A percentile compares a stretch with the other conserved stretches of the same genome.
These are phyloP conservation scores for Onychostoma macrolepis DNA, from an alignment of 2,113 vertebrate genomes.

Conservation along the genomic window DNA sequence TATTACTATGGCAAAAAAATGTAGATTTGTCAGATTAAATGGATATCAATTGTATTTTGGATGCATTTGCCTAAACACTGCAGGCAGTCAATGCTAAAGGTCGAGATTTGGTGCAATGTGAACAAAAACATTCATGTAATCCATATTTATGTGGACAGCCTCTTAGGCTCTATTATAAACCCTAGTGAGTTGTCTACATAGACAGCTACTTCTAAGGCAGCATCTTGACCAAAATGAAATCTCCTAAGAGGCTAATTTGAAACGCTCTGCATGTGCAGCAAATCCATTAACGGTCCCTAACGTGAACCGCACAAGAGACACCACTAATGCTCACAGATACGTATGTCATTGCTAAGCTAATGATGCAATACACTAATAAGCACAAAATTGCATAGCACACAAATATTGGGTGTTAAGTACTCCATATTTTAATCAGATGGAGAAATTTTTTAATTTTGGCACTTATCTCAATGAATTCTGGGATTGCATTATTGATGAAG, in stretches of 20 bases:
- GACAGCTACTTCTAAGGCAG: neutral
- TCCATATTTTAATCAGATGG: neutral
- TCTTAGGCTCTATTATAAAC: neutral
- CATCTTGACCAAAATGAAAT: neutral
- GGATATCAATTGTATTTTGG: neutral
- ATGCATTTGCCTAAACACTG: neutral
- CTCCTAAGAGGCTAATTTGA: conserved; percentile 2
- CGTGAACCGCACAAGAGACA: neutral
- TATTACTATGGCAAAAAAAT: neutral
- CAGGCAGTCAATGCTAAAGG: neutral
- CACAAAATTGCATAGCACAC: neutral
- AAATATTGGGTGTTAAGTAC: neutral
- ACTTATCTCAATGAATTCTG: neutral
- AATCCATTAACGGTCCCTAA: neutral
- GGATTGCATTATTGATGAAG: neutral
- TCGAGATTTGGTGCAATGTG: neutral
- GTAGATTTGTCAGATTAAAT: neutral
- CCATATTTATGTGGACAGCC: neutral
- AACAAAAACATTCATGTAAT: neutral
- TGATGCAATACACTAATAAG: neutral
- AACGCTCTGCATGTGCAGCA: neutral
- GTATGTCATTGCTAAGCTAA: neutral
- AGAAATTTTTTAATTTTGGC: neutral
- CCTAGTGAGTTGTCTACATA: neutral
- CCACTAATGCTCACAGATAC: neutral